Evolutionary conservation across 2,113 vertebrate genomes (phyloP).

Genomic region (Hypocryptadius cinnamomeus): DNA sequence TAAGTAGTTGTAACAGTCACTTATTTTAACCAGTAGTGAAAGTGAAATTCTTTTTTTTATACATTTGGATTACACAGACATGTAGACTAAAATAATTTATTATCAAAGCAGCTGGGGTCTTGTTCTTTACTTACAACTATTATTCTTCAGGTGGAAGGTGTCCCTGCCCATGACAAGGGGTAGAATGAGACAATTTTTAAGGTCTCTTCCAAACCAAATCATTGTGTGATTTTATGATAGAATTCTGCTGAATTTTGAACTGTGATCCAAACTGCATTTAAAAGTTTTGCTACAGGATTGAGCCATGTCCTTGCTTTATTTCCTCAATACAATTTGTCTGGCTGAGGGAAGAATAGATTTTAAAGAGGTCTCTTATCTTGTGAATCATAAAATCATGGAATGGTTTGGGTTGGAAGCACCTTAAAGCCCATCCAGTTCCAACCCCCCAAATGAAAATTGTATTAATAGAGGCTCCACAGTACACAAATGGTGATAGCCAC

Average conservation of each 20-base stretch:
- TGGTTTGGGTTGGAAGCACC: neutral
- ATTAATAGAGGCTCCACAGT: neutral
- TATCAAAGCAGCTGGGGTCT: neutral
- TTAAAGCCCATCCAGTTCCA: neutral
- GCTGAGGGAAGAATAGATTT: neutral
- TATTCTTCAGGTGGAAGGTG: neutral
- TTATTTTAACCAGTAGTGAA: neutral
- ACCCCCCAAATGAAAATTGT: neutral
- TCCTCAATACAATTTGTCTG: neutral
- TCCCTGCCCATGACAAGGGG: neutral
- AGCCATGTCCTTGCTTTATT: neutral
- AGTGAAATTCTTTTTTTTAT: neutral
- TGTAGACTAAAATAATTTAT: neutral
- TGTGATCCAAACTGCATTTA: neutral
- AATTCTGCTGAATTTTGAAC: neutral
- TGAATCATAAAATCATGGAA: neutral
- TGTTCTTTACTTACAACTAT: neutral
- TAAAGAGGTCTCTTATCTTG: neutral
- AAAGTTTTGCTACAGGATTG: neutral
- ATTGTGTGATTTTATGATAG: neutral
- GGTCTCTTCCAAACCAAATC: neutral
- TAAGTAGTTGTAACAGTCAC: neutral
- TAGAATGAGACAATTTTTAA: neutral
- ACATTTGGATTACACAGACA: neutral
- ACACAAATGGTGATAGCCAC: slow-evolving; percentile 11